Conservation (phyloP, 2,797 vertebrate species). For the Nannoperca obscura region DNA sequence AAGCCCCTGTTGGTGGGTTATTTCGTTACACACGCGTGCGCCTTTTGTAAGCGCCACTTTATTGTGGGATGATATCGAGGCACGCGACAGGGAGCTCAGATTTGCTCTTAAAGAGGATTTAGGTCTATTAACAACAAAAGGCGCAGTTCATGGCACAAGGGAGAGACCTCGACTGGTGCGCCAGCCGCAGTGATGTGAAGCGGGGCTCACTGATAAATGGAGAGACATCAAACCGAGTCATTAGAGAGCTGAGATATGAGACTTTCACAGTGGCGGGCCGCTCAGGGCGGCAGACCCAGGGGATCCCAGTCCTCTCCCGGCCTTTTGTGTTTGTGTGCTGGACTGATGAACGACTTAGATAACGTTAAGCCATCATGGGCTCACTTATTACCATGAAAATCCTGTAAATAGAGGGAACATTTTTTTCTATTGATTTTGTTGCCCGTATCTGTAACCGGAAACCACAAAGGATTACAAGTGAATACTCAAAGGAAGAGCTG, state of each 20-base stretch:
- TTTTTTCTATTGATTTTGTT: constrained; percentile 68
- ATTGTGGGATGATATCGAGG: constrained; percentile 53
- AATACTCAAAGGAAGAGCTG: constrained; percentile 39
- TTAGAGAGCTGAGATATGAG: constrained; percentile 82
- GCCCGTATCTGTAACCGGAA: constrained; percentile 56
- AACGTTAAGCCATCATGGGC: constrained; percentile 67
- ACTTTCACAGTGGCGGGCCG: constrained; percentile 78
- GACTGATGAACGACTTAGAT: constrained; percentile 75
- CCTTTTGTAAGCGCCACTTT: constrained; percentile 58
- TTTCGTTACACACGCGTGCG: constrained; percentile 46
- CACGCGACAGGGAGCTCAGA: constrained; percentile 69
- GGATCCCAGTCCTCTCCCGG: constrained; percentile 75
- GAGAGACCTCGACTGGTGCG: constrained; percentile 68
- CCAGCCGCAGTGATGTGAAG: constrained; percentile 70
- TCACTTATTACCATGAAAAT: constrained; percentile 75
- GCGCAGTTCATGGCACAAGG: constrained; percentile 73
- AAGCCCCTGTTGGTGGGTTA: constrained; percentile 38
- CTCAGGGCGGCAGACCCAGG: constrained; percentile 78
- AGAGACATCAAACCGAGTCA: constrained; percentile 84
- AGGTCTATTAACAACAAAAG: constrained; percentile 81
- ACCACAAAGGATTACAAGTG: constrained; percentile 55
- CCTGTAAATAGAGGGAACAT: constrained; percentile 67
- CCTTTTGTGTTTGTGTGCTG: constrained; percentile 76
- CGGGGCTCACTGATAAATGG: constrained; percentile 81
- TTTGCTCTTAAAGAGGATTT: constrained; percentile 81